Conservation (phyloP, 2,797 vertebrate species). For the Squalus acanthias region DNA sequence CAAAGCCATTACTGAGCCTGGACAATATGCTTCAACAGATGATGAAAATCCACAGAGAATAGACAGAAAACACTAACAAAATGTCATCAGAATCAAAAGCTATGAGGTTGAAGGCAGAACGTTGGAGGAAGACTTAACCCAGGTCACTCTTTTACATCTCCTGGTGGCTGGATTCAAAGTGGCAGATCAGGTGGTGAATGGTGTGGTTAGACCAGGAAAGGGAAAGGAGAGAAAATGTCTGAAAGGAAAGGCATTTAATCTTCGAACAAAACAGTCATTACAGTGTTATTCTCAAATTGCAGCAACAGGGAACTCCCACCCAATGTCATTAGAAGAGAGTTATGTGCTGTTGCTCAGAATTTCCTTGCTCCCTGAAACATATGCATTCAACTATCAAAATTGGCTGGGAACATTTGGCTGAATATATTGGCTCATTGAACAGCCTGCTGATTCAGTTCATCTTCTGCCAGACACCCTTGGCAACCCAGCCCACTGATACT, state of each 20-base stretch:
- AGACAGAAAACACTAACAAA: background rate
- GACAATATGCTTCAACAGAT: background rate
- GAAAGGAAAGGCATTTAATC: background rate
- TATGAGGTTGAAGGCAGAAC: background rate
- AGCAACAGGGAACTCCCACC: constrained; percentile 21
- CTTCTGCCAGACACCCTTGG: background rate
- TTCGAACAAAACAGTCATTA: background rate
- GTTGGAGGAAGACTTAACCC: background rate
- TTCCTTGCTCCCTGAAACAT: constrained; percentile 1
- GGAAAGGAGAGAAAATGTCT: background rate
- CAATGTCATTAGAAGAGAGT: background rate
- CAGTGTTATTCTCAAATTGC: background rate
- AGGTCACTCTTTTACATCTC: background rate
- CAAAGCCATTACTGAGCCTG: background rate
- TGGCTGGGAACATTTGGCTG: constrained; percentile 8
- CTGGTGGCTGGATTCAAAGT: background rate
- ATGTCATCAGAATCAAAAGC: background rate
- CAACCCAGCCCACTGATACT: background rate
- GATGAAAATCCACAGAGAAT: background rate
- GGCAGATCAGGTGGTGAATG: background rate
- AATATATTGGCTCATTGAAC: background rate
- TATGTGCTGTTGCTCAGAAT: background rate
- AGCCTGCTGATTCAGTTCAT: background rate
- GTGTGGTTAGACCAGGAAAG: background rate
- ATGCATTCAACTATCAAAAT: constrained; percentile 19